phyloP scores from a whole-genome alignment of 2,888 invertebrate genomes.

The Epirrita christyi region DNA sequence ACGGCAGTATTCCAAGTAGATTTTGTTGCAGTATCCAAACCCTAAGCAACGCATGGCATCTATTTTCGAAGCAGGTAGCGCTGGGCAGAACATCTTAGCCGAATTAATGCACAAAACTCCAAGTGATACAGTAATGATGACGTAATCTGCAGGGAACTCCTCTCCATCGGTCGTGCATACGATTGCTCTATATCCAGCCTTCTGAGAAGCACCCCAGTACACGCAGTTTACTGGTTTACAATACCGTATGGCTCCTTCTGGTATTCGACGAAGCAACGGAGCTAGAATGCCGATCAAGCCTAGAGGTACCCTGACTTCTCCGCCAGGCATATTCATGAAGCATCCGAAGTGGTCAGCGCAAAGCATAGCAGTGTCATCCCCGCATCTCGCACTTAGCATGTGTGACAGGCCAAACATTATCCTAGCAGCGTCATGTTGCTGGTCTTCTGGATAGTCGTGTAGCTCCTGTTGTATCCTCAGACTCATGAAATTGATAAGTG shows the following conservation, averaged over 20 bases:
- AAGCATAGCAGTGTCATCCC: conserved; percentile 84
- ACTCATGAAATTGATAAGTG: conserved; percentile 87
- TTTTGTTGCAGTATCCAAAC: conserved; percentile 90
- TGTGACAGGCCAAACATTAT: conserved; percentile 88
- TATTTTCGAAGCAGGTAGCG: conserved; percentile 88
- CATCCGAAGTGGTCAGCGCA: conserved; percentile 70
- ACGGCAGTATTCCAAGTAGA: conserved; percentile 89
- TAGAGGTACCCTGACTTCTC: conserved; percentile 85
- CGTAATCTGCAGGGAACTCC: conserved; percentile 90
- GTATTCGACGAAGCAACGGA: conserved; percentile 87
- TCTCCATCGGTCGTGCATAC: conserved; percentile 89
- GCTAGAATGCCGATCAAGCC: conserved; percentile 87
- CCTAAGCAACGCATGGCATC: conserved; percentile 88
- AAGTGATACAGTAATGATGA: conserved; percentile 90
- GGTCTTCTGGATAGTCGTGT: conserved; percentile 87
- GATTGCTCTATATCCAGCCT: conserved; percentile 73
- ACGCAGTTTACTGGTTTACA: conserved; percentile 89
- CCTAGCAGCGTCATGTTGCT: conserved; percentile 87
- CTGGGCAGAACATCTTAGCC: conserved; percentile 88
- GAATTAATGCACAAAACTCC: conserved; percentile 89
- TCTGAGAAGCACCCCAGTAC: conserved; percentile 87
- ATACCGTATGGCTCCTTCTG: conserved; percentile 86
- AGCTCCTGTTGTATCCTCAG: conserved; percentile 88
- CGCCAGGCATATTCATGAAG: conserved; percentile 84
- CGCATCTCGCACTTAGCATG: conserved; percentile 85